These are phyloP conservation scores for Caracal caracal DNA, from an alignment of 2,113 vertebrate genomes.

Conservation along the genomic window DNA sequence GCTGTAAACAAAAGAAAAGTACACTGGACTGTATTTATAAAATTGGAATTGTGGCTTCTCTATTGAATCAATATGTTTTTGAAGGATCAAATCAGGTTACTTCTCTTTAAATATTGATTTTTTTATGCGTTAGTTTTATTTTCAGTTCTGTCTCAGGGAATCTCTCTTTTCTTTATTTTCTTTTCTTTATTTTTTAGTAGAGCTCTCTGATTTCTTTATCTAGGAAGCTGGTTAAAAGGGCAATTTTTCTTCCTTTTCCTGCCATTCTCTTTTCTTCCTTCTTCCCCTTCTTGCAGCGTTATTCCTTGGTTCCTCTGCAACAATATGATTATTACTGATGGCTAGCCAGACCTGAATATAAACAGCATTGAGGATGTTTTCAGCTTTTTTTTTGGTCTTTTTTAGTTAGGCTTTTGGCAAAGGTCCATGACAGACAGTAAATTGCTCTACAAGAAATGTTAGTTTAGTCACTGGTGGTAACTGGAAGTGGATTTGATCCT, in stretches of 20 bases:
- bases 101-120: background rate
- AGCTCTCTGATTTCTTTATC: background rate
- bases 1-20: slow-evolving; percentile 9
- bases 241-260: slow-evolving; percentile 29
- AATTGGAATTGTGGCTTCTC: background rate
- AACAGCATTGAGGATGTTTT: background rate
- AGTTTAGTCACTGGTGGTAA: slow-evolving; percentile 28
- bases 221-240: background rate
- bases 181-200: background rate
- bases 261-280: background rate
- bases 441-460: slow-evolving; percentile 22
- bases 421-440: background rate
- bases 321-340: background rate
- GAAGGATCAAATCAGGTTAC: background rate
- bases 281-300: background rate
- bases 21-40: background rate
- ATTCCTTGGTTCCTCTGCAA: background rate
- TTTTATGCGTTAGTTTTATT: slow-evolving; percentile 20
- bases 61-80: background rate
- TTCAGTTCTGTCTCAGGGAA: background rate
- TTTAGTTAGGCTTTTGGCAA: slow-evolving; percentile 13
- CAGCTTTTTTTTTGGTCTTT: background rate
- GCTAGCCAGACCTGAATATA: background rate
- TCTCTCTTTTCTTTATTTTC: background rate
- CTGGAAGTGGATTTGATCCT: background rate